These are phyloP conservation scores for Patella depressa DNA, from an alignment of 2,888 invertebrate species.

Conservation along the genomic window DNA sequence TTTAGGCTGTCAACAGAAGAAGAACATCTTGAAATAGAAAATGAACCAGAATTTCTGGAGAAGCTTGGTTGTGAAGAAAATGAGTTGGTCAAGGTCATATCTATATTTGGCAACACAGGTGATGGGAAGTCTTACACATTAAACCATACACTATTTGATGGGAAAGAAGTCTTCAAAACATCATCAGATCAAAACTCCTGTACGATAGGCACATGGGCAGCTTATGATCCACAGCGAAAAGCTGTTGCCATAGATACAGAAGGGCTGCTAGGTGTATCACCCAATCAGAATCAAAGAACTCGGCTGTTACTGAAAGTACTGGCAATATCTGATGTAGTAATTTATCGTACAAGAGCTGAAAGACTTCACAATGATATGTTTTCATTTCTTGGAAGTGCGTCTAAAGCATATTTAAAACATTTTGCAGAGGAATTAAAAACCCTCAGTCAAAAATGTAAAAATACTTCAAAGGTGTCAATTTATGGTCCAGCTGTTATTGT, in stretches of 20 bases:
- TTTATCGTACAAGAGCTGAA: constrained; percentile 83
- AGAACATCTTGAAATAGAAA: constrained; percentile 64
- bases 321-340: constrained; percentile 85
- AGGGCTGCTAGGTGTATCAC: constrained; percentile 79
- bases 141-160: constrained; percentile 81
- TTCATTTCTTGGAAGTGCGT: constrained; percentile 82
- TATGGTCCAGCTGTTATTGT: constrained; percentile 83
- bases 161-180: constrained; percentile 78
- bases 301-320: constrained; percentile 83
- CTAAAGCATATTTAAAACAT: constrained; percentile 81
- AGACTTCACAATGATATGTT: constrained; percentile 83
- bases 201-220: constrained; percentile 85
- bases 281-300: constrained; percentile 78
- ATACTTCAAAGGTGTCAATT: constrained; percentile 73
- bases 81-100: constrained; percentile 80
- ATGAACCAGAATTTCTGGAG: constrained; percentile 64
- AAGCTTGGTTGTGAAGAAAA: constrained; percentile 66
- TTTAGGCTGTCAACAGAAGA: constrained; percentile 68
- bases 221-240: constrained; percentile 78
- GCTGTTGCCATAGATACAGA: constrained; percentile 85
- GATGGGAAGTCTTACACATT: constrained; percentile 87
- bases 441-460: constrained; percentile 72
- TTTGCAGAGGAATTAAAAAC: constrained; percentile 75
- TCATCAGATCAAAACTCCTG: constrained; percentile 80
- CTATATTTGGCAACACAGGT: constrained; percentile 88